Evolutionary conservation across 1,140 invertebrate genomes (phyloP).

Genomic region (Polyergus mexicanus): DNA sequence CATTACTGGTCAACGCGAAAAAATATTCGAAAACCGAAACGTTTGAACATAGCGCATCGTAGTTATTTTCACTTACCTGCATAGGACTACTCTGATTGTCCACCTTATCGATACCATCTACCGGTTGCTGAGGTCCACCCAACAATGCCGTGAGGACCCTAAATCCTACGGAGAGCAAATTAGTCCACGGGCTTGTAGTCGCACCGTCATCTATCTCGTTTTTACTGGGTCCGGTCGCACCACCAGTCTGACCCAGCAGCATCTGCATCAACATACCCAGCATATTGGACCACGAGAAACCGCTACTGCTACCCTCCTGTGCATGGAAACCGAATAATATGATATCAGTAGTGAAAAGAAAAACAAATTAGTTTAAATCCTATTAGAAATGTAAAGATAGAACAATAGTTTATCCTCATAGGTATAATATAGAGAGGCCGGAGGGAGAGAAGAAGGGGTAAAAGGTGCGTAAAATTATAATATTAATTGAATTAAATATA

Average conservation of each 20-base stretch:
- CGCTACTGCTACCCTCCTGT: constrained; percentile 87
- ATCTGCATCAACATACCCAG: constrained; percentile 95
- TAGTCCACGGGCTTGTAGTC: constrained; percentile 93
- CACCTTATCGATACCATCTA: constrained; percentile 95
- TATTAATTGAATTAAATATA: neutral
- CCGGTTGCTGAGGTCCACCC: constrained; percentile 89
- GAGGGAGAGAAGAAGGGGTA: no score
- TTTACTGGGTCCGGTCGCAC: constrained; percentile 91
- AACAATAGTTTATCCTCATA: neutral
- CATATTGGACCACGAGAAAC: constrained; percentile 95
- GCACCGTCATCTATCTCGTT: constrained; percentile 91
- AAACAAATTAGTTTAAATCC: neutral
- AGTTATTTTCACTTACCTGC: constrained; percentile 89
- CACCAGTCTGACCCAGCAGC: constrained; percentile 89
- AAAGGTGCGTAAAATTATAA: neutral
- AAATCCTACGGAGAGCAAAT: constrained; percentile 92
- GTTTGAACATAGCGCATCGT: neutral
- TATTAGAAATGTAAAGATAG: neutral
- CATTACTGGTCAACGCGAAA: neutral
- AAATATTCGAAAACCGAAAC: neutral
- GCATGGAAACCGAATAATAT: constrained; percentile 67
- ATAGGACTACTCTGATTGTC: constrained; percentile 93
- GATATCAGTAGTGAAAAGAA: neutral
- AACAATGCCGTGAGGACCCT: constrained; percentile 94
- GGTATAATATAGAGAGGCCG: neutral